phyloP scores from a whole-genome alignment of 2,888 invertebrate species.

The Nomada flava region DNA sequence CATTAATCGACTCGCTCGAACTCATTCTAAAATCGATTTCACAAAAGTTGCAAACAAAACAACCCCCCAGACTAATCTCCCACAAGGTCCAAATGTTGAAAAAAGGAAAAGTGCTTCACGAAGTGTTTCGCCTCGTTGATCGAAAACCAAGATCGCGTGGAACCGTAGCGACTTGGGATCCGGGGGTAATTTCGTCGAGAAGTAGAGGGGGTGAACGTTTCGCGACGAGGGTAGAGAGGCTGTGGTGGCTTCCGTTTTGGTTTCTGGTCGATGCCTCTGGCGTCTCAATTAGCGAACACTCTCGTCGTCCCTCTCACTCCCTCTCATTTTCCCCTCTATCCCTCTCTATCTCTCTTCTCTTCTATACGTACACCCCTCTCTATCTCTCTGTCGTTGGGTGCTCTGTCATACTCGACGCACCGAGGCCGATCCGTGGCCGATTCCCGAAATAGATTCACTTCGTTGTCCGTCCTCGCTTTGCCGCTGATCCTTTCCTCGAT shows the following conservation, averaged over 20 bases:
- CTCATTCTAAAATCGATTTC: no score
- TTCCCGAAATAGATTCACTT: conserved; percentile 70
- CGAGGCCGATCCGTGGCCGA: conserved; percentile 60
- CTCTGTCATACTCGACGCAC: conserved; percentile 55
- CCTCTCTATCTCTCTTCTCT: not conserved
- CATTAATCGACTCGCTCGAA: no score
- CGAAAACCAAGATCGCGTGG: conserved; percentile 39
- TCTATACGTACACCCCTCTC: not conserved
- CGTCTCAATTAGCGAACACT: conserved; percentile 75
- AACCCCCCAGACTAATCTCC: no score
- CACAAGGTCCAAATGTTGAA: no score
- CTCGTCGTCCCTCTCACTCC: not conserved
- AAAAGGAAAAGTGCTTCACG: not conserved
- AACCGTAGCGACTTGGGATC: conserved; percentile 14
- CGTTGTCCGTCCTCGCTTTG: conserved; percentile 52
- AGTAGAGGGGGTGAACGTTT: not conserved
- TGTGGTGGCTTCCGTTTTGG: conserved; percentile 61
- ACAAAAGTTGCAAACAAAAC: no score
- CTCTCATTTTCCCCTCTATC: conserved; percentile 2
- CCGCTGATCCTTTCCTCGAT: conserved; percentile 37
- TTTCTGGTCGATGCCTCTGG: conserved; percentile 72
- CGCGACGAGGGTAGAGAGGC: conserved; percentile 32
- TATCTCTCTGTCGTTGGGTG: conserved; percentile 36
- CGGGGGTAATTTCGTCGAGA: conserved; percentile 41
- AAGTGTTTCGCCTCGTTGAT: conserved; percentile 32